Conservation (phyloP, 1,140 invertebrate genomes). For the Acyrthosiphon pisum region DNA sequence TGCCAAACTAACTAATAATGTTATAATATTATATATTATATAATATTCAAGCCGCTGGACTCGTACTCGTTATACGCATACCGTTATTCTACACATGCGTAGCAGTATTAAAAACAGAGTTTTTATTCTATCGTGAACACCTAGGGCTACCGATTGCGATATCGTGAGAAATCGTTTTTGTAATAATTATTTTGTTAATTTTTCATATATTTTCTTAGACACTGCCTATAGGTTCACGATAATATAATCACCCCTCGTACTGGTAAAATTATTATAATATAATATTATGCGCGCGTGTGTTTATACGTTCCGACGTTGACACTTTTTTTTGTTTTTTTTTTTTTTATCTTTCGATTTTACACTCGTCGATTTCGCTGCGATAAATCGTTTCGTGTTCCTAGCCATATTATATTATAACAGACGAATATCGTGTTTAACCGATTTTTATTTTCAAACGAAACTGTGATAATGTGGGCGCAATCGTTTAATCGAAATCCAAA, state of each 20-base stretch:
- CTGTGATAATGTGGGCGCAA: not conserved
- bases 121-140: not conserved
- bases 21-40: not conserved
- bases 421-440: not conserved
- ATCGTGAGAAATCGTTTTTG: not conserved
- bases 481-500: not conserved
- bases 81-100: not conserved
- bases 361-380: not conserved
- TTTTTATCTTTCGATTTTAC: not conserved
- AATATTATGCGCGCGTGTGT: not conserved
- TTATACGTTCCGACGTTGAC: not conserved
- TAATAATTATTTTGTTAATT: not conserved
- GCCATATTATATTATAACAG: not conserved
- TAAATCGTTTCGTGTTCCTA: not conserved
- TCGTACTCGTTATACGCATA: slow-evolving; percentile 23
- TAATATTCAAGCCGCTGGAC: not conserved
- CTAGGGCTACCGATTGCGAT: not conserved
- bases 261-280: too few species aligned
- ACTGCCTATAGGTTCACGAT: not conserved
- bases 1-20: slow-evolving; percentile 48
- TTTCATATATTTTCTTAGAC: not conserved
- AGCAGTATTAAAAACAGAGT: not conserved
- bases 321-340: not conserved
- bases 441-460: not conserved
- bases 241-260: not conserved